Evolutionary conservation across 1,140 invertebrate genomes (phyloP).

Genomic region (Chironomus striatipennis): DNA sequence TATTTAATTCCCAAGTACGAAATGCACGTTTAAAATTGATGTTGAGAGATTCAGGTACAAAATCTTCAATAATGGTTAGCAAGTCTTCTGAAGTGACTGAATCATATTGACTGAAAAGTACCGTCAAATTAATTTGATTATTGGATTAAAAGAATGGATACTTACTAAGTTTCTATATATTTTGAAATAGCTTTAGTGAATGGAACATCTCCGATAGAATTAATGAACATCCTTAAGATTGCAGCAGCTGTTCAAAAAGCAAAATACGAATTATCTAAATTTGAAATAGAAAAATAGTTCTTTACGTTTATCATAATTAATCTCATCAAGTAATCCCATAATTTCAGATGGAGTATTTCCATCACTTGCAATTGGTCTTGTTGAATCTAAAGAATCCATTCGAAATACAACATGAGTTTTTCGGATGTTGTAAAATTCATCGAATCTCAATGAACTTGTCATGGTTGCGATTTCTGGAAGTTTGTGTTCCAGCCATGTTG

Average conservation of each 20-base stretch:
- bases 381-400: constrained; percentile 50
- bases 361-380: constrained; percentile 65
- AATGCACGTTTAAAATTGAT: constrained; percentile 43
- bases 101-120: constrained; percentile 35
- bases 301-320: constrained; percentile 47
- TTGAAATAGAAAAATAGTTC: too few species aligned
- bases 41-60: constrained; percentile 30
- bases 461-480: constrained; percentile 41
- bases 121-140: too few species aligned
- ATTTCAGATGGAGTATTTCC: constrained; percentile 64
- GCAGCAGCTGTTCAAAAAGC: constrained; percentile 52
- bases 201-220: constrained; percentile 51
- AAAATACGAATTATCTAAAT: too few species aligned
- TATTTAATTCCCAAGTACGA: constrained; percentile 85
- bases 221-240: constrained; percentile 64
- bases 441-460: constrained; percentile 54
- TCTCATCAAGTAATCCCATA: constrained; percentile 30
- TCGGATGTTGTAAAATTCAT: constrained; percentile 66
- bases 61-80: constrained; percentile 52
- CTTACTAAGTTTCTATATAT: constrained; percentile 44
- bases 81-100: constrained; percentile 56
- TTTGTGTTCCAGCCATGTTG: constrained; percentile 47
- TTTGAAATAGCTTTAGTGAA: constrained; percentile 51
- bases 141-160: background rate
- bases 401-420: constrained; percentile 51